A percentile compares a stretch with the other conserved stretches of the same genome.
These are phyloP conservation scores for Dasypus novemcinctus DNA, from an alignment of 2,113 vertebrate genomes.

Conservation along the genomic window DNA sequence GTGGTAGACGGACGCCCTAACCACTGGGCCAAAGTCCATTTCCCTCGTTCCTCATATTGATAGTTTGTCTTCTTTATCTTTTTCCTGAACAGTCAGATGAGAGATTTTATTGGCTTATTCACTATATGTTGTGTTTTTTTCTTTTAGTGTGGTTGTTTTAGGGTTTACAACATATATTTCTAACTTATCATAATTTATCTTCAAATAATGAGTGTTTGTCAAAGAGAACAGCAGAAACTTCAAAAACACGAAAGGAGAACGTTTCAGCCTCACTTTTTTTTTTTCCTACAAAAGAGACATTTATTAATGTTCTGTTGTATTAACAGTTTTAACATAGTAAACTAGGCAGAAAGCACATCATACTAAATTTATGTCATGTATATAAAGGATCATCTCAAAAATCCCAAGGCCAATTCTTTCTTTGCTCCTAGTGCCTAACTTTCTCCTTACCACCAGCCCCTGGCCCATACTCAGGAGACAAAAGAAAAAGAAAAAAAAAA, in stretches of 20 bases:
- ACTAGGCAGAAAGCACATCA: conserved; percentile 86
- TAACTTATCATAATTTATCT: too few relatives aligned
- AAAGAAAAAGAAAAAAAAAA: neutral
- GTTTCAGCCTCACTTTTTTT: too few relatives aligned
- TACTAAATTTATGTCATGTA: conserved; percentile 79
- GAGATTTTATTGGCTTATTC: neutral
- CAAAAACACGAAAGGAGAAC: neutral
- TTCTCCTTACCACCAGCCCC: neutral
- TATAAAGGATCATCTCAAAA: conserved; percentile 81
- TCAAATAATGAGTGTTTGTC: neutral
- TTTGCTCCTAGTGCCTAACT: conserved; percentile 39
- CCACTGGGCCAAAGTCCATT: too few relatives aligned
- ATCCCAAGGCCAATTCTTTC: conserved; percentile 73
- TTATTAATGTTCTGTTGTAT: conserved; percentile 91
- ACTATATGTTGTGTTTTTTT: neutral
- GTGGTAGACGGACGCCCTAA: too few relatives aligned
- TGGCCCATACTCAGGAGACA: conserved; percentile 10
- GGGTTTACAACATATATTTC: too few relatives aligned
- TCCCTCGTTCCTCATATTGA: too few relatives aligned
- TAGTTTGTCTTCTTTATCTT: neutral
- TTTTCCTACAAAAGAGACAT: conserved; percentile 91
- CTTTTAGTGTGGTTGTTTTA: neutral
- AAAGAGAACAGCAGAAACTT: neutral
- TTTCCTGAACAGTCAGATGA: neutral
- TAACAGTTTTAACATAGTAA: conserved; percentile 89